Percentiles rank a stretch among this genome's conserved stretches.
Conservation (phyloP, 2,797 vertebrate species). For the Typhlichthys eigenmanni region DNA sequence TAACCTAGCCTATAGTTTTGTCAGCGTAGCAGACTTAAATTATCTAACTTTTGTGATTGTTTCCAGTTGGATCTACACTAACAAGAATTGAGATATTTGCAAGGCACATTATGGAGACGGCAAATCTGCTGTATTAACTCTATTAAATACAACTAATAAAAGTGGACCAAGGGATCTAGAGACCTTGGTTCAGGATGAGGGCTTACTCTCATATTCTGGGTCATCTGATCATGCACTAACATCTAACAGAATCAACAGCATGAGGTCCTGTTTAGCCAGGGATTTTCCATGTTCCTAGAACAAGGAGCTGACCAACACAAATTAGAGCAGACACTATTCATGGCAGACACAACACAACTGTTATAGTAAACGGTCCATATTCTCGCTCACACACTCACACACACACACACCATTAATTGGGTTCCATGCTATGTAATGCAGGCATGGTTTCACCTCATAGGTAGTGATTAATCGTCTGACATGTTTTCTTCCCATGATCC, state of each 20-base stretch:
- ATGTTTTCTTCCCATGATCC: constrained; percentile 67
- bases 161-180: no score
- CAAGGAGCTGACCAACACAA: constrained; percentile 9
- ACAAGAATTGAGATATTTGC: no score
- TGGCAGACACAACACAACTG: background rate
- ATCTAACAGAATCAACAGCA: constrained; percentile 22
- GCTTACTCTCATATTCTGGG: no score
- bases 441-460: constrained; percentile 70
- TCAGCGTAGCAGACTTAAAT: no score
- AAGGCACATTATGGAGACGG: no score
- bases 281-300: constrained; percentile 6
- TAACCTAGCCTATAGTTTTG: no score
- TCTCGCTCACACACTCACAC: constrained; percentile 11
- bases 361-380: background rate
- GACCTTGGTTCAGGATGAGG: no score
- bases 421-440: constrained; percentile 37
- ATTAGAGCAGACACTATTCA: constrained; percentile 3
- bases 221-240: no score
- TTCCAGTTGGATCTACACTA: no score
- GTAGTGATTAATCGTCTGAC: constrained; percentile 63
- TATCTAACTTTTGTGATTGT: no score
- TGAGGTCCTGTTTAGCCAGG: constrained; percentile 16
- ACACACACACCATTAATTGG: constrained; percentile 33
- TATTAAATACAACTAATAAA: no score
- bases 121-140: no score